Conservation (phyloP, 2,888 invertebrate genomes). For the Harpalus rufipes region DNA sequence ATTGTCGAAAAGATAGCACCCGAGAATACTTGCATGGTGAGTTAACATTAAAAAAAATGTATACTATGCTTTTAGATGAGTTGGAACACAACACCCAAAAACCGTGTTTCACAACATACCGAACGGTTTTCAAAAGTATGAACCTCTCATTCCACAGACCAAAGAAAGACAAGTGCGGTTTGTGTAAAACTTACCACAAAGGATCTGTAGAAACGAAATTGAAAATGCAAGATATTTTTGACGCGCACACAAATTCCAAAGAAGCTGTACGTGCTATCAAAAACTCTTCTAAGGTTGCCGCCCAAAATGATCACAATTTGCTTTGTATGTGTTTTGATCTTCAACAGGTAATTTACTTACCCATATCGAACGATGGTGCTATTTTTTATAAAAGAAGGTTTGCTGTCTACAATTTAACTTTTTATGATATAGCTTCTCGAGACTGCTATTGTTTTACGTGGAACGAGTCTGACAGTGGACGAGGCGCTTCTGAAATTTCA, state of each 20-base stretch:
- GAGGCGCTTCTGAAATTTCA: constrained; percentile 7
- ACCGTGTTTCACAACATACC: constrained; percentile 16
- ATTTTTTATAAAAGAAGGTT: constrained; percentile 32
- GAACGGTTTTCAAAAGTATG: constrained; percentile 18
- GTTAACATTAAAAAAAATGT: constrained; percentile 14
- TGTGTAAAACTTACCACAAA: constrained; percentile 24
- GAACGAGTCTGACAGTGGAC: neutral
- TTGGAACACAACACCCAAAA: constrained; percentile 18
- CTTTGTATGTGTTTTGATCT: constrained; percentile 29
- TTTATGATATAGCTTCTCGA: constrained; percentile 2
- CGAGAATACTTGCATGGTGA: constrained; percentile 63
- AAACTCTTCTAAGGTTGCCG: constrained; percentile 14
- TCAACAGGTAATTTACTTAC: constrained; percentile 19
- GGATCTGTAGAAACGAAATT: constrained; percentile 13
- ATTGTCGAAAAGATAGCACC: constrained; percentile 55
- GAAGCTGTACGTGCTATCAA: constrained; percentile 12
- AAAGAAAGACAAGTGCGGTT: constrained; percentile 19
- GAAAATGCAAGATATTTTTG: constrained; percentile 16
- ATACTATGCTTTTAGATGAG: constrained; percentile 23
- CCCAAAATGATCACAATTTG: constrained; percentile 35
- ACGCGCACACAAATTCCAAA: constrained; percentile 2
- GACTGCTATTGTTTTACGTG: constrained; percentile 10
- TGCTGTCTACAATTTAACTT: constrained; percentile 22
- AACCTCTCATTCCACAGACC: constrained; percentile 16
- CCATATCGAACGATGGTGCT: constrained; percentile 23